Base-by-base conservation (phyloP, 1,140 invertebrate genomes). In the Phymorhynchus buccinoides region DNA sequence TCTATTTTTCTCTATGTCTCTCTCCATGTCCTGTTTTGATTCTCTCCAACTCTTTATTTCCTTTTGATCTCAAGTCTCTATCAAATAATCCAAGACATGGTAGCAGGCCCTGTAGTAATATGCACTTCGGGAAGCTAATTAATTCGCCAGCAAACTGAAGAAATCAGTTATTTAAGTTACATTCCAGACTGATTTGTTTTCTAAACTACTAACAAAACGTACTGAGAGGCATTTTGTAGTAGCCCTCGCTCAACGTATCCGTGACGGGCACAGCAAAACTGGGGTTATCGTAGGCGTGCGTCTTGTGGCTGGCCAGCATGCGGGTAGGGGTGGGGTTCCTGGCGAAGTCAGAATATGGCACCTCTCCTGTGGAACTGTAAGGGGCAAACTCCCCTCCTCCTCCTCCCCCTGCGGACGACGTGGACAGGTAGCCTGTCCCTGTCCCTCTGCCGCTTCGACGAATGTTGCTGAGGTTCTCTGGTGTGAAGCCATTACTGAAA, bases 281-380 rank as follows among this genome's bases (percentile, higher is more conserved):
- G 2, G 75, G 75, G 22, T 78, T 78, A 39, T 78, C 75, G 41
- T 78, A 78, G 14, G 39, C 41, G 37, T 78, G 39, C 9, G 39
- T 27, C 75, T 78, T 78, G 37, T 78, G 37, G 39, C 39, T 35
- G 4, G 75, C 75, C 30, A 78, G 75, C 75, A 78, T 41, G 75
- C 75, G 75, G 75, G 75, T 78, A 18, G 75, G 75, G 75, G 75
- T 78, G 12, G 39, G 39, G 75, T 42, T 78, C 12, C 44, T 44
- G 39, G 75, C 75, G 75, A 78, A 78, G 7, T 44, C 75, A 3
- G 22, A 9, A 39, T 42, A 42, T 37, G 18, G 12, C 12, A 27
- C 75, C 14, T 78, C 41, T 3, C 22, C n/a, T 30, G 22, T 2
- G 75, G 39, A 42, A 30, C 39, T 78, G 75, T 42, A 78, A 27